phyloP scores from a whole-genome alignment of 2,113 vertebrate species.

The Pteropus alecto region DNA sequence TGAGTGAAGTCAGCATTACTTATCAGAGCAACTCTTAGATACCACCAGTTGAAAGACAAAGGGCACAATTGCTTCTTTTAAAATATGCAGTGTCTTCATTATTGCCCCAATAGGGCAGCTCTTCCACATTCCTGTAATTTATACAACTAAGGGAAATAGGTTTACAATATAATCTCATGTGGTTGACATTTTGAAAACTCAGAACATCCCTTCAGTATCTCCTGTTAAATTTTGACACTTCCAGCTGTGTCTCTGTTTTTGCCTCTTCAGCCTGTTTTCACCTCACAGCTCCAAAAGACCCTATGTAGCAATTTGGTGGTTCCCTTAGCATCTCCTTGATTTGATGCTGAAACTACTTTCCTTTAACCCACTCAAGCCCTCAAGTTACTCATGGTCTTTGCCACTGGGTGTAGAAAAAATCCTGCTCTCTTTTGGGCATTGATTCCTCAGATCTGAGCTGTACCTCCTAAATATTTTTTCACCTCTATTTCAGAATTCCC shows the following conservation, averaged over 20 bases:
- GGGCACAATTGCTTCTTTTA: too few species aligned
- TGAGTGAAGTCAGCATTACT: background rate
- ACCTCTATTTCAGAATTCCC: background rate
- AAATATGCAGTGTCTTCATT: background rate
- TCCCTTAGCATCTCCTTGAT: background rate
- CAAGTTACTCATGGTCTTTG: background rate
- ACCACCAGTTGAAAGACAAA: background rate
- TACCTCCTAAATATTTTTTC: background rate
- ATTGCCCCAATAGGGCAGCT: fast-evolving
- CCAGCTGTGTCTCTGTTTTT: background rate
- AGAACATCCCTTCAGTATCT: background rate
- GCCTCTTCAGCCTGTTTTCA: background rate
- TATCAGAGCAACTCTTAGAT: fast-evolving
- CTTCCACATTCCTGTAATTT: background rate
- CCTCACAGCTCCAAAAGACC: background rate
- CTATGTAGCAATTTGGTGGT: background rate
- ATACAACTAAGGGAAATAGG: too few species aligned
- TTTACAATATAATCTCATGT: background rate
- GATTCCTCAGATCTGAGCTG: background rate
- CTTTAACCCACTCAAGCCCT: background rate
- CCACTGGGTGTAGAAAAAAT: background rate
- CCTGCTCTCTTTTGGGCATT: background rate
- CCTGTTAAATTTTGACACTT: background rate
- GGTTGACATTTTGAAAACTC: background rate
- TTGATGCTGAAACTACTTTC: background rate